Conservation (phyloP, 2,797 vertebrate species). For the Hapalemur alaotrensis region DNA sequence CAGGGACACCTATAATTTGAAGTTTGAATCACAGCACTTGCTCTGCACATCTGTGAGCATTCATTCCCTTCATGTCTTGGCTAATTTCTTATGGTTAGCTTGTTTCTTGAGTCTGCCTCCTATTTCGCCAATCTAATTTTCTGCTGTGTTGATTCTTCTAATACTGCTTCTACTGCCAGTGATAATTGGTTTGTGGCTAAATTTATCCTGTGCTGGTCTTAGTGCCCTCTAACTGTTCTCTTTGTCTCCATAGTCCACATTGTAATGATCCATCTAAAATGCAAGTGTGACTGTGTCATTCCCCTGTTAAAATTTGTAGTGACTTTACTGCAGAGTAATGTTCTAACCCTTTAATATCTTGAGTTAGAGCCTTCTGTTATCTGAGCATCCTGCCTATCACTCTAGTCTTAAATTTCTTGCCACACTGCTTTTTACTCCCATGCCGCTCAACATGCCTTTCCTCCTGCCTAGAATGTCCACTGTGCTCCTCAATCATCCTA, state of each 20-base stretch:
- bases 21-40: not conserved
- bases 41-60: not conserved
- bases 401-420: not conserved
- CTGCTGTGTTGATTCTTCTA: not conserved
- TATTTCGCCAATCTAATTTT: conserved; percentile 5
- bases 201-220: not conserved
- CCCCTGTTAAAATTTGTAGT: not conserved
- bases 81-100: not conserved
- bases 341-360: not conserved
- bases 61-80: not conserved
- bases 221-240: not conserved
- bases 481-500: not conserved
- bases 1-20: not conserved
- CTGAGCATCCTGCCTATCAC: not conserved
- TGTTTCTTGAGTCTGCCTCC: not conserved
- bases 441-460: too few species aligned
- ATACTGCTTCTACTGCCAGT: not conserved
- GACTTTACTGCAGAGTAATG: not conserved
- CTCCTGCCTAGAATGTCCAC: not conserved
- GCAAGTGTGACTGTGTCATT: not conserved
- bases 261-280: not conserved
- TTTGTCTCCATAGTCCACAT: not conserved
- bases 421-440: not conserved
- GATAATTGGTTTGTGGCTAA: not conserved
- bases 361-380: not conserved